Evolutionary conservation across 92 coral and sea anemone species (phyloP).

Genomic region (Umimayanthus kanabou): DNA sequence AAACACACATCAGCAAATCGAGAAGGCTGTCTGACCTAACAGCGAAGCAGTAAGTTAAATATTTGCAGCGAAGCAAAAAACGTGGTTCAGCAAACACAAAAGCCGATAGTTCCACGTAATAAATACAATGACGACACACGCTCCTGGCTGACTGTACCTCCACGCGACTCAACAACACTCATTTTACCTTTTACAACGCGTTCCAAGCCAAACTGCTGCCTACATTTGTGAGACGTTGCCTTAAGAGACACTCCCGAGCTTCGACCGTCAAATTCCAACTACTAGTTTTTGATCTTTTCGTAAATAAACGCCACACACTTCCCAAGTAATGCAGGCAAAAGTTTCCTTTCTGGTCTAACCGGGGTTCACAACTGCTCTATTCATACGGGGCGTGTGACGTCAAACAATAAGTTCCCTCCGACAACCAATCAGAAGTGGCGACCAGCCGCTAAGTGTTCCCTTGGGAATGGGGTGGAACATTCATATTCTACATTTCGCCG

Average conservation of each 20-base stretch:
- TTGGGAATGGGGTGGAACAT: constrained; percentile 85
- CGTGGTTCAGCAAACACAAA: constrained; percentile 46
- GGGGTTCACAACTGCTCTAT: constrained; percentile 87
- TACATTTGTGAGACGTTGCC: constrained; percentile 12
- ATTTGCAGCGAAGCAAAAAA: constrained; percentile 41
- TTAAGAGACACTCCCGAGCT: neutral
- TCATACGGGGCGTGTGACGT: constrained; percentile 57
- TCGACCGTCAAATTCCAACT: neutral
- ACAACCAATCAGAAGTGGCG: constrained; percentile 21
- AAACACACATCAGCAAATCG: constrained; percentile 6
- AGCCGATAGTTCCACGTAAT: constrained; percentile 49
- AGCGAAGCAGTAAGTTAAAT: neutral
- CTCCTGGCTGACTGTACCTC: neutral
- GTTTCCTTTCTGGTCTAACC: constrained; percentile 66
- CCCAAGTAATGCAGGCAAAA: constrained; percentile 37
- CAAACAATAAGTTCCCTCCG: constrained; percentile 14
- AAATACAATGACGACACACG: constrained; percentile 46
- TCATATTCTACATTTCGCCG: constrained; percentile 67
- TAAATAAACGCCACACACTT: constrained; percentile 1
- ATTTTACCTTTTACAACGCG: neutral
- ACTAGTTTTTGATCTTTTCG: neutral
- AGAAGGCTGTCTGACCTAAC: constrained; percentile 9
- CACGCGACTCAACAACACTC: constrained; percentile 6
- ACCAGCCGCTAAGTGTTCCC: constrained; percentile 54
- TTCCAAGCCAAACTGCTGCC: constrained; percentile 17